Evolutionary conservation across 2,113 vertebrate genomes (phyloP), one percentile per base, ranked within the genome.

Genomic region (Dryoscopus gambensis): DNA sequence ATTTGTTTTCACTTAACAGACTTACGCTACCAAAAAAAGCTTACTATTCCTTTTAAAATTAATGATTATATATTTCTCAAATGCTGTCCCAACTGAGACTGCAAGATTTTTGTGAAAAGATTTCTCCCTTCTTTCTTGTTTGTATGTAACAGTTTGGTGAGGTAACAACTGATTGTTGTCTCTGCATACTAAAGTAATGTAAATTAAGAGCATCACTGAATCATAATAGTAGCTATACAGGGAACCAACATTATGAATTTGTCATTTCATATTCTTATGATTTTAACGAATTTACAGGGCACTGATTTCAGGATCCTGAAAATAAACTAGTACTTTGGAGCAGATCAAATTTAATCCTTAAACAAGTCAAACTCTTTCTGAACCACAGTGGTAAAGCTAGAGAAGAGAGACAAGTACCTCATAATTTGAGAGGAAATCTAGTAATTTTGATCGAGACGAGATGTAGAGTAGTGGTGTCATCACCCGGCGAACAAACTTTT

Each of bases 381-480:
- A 95, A 94, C 37, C 81, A 89, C 91, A 95, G 87, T 77, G 86
- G 93, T 73, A 95, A 96, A 93, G 85, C 87, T 93, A 97, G 39
- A 97, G 80, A 96, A 95, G 88, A 90, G 94, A 97, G 97, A 97
- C 30, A 95, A 80, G 93, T 98, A 99, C 99, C 99, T 99, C 99
- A 24, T 99, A 99, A 97, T 97, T 96, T 87, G 99, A 99, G 96
- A 99, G 98, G 96, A 99, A 99, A 97, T 98, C 98, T 93, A 98
- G 96, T 55, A 99, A 98, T 42, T 97, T 98, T 94, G 98, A 98
- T 97, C 96, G 98, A 83, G 99, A 98, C 60, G 99, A 98, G 94
- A 99, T 98, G 98, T 99, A 99, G 21, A 98, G 98, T 90, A 99
- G 98, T 42, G 99, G 99, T 91, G 98, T 98, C 98, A 99, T 99